A percentile compares a stretch with the other conserved stretches of the same genome.
phyloP scores from a whole-genome alignment of 2,113 vertebrate species.

The Psittacus erithacus region DNA sequence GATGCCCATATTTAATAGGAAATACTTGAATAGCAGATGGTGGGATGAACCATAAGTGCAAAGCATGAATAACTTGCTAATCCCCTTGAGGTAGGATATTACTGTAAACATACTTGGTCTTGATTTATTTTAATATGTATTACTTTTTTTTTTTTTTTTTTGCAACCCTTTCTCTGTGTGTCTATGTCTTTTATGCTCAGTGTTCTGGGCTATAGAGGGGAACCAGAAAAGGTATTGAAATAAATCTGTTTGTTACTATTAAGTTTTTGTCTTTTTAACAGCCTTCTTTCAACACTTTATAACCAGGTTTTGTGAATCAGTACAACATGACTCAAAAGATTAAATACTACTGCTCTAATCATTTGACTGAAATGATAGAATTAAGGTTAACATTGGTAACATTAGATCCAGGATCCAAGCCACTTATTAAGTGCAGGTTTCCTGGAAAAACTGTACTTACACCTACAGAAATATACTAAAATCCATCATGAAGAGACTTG shows the following conservation, averaged over 20 bases:
- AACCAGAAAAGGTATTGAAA: neutral
- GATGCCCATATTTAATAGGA: conserved; percentile 9
- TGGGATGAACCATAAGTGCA: conserved; percentile 18
- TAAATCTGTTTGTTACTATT: neutral
- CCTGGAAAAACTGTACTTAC: neutral
- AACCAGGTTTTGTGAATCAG: neutral
- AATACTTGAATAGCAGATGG: conserved; percentile 57
- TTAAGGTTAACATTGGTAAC: neutral
- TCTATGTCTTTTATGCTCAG: neutral
- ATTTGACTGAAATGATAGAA: neutral
- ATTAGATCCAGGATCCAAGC: neutral
- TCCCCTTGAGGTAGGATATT: conserved; percentile 21
- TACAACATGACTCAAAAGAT: neutral
- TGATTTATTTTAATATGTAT: conserved; percentile 8
- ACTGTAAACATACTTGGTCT: neutral
- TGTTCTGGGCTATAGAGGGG: neutral
- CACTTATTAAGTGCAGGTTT: neutral
- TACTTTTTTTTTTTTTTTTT: neutral
- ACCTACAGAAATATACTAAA: neutral
- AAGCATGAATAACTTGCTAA: conserved; percentile 15
- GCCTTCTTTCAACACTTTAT: neutral
- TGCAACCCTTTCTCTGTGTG: neutral
- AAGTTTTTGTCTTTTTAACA: neutral
- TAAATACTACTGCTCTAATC: neutral
- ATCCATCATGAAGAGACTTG: neutral